A percentile compares a stretch with the other conserved stretches of the same genome.
Evolutionary conservation across 1,140 invertebrate species (phyloP).

Genomic region (Tigriopus japonicus): DNA sequence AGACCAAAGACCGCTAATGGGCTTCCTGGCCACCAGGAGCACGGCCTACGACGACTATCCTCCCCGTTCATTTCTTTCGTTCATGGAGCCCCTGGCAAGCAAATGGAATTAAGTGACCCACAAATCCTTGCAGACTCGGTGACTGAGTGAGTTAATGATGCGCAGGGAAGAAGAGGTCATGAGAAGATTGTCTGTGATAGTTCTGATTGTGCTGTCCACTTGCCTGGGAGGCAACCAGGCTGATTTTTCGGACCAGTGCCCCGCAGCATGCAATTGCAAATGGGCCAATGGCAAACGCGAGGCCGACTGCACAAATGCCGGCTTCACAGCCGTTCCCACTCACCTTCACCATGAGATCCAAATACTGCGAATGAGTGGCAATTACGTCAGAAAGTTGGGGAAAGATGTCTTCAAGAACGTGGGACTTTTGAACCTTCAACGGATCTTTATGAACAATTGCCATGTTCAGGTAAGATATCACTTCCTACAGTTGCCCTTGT

Average conservation of each 20-base stretch:
- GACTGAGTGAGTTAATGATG: too few species aligned
- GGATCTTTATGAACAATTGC: slow-evolving; percentile 51
- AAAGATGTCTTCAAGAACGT: slow-evolving; percentile 57
- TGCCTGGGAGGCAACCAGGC: background rate
- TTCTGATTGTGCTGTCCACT: too few species aligned
- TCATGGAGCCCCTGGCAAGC: too few species aligned
- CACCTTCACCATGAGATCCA: slow-evolving; percentile 59
- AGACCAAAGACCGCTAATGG: too few species aligned
- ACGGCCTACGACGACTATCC: too few species aligned
- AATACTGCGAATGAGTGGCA: slow-evolving; percentile 58
- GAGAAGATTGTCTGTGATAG: too few species aligned
- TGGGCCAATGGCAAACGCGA: slow-evolving; percentile 79
- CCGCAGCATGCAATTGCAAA: slow-evolving; percentile 57
- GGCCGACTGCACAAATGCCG: slow-evolving; percentile 52
- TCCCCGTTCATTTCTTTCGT: too few species aligned
- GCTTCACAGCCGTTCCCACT: slow-evolving; percentile 47
- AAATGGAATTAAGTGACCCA: too few species aligned
- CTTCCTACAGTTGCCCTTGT: too few species aligned
- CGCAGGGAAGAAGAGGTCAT: too few species aligned
- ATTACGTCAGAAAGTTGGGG: slow-evolving; percentile 48
- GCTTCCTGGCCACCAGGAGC: too few species aligned
- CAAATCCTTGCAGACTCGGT: too few species aligned
- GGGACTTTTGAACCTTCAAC: slow-evolving; percentile 60
- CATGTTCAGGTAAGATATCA: slow-evolving; percentile 34
- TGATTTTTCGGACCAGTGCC: slow-evolving; percentile 57